These are phyloP conservation scores for Spea bombifrons DNA, from an alignment of 2,113 vertebrate species.

Conservation along the genomic window DNA sequence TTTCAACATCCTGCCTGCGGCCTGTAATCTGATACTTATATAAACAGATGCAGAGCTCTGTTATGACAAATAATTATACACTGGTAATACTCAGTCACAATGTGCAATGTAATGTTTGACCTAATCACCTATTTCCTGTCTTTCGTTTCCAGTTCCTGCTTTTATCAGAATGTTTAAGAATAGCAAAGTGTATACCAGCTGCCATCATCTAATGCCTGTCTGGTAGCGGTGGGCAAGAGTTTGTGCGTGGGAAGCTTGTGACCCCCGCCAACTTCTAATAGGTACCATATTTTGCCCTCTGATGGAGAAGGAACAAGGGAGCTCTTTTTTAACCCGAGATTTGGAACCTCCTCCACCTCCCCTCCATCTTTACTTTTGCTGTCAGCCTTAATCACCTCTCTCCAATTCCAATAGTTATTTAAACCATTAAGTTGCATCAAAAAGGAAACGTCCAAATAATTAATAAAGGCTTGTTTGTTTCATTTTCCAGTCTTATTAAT, in stretches of 20 bases:
- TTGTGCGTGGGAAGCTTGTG: not conserved
- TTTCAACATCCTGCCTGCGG: not conserved
- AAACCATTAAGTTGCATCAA: no score
- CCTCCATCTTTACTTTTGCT: no score
- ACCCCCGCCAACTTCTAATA: not conserved
- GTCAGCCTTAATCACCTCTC: no score
- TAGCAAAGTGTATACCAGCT: no score
- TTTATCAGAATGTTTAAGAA: constrained; percentile 4
- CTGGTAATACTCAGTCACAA: not conserved
- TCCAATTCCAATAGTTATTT: no score
- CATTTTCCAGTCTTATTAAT: no score
- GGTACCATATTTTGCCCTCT: no score
- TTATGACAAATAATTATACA: not conserved
- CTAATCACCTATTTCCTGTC: constrained; percentile 14
- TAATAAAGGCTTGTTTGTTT: no score
- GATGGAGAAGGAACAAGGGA: no score
- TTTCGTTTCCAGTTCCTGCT: constrained; percentile 8
- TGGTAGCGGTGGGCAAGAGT: not conserved
- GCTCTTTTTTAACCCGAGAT: no score
- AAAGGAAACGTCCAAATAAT: no score
- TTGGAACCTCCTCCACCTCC: no score
- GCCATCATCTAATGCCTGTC: not conserved
- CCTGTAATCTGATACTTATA: not conserved
- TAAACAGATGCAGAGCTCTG: not conserved
- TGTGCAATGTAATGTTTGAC: not conserved